Evolutionary conservation across 2,113 vertebrate species (phyloP).

Genomic region (Morphnarchus princeps): DNA sequence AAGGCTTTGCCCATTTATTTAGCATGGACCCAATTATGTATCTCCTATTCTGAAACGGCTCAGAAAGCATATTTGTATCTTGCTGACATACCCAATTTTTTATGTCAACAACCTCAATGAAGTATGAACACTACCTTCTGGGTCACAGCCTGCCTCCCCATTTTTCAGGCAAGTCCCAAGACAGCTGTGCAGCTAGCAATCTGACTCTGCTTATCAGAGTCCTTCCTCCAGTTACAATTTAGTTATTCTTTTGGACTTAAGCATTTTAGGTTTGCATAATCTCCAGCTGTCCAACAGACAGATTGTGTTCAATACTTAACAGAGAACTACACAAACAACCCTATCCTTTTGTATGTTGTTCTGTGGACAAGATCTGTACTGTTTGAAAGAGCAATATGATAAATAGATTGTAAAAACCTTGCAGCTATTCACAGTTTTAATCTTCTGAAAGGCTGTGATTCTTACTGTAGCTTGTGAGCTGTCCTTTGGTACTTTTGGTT

Average conservation of each 20-base stretch:
- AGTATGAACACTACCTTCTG: not conserved
- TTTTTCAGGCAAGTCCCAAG: not conserved
- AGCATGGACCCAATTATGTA: not conserved
- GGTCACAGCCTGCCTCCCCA: not conserved
- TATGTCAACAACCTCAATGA: not conserved
- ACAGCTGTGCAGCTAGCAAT: not conserved
- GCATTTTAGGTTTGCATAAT: not conserved
- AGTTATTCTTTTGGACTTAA: not conserved
- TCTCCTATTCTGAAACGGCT: not conserved
- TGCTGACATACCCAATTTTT: not conserved
- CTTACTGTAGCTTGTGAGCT: not conserved
- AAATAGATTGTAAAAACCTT: not conserved
- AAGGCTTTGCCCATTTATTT: not conserved
- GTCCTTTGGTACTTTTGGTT: not conserved
- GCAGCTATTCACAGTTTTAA: accelerated
- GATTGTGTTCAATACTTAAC: not conserved
- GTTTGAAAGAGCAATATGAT: not conserved
- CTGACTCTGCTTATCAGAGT: not conserved
- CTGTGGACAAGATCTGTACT: not conserved
- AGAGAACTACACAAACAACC: not conserved
- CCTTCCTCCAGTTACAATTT: not conserved
- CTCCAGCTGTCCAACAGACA: not conserved
- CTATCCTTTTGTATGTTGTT: not conserved
- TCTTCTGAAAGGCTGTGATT: not conserved
- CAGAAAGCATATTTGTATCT: not conserved